Evolutionary conservation across 2,113 vertebrate species (phyloP).

Genomic region (Gymnorhina tibicen): DNA sequence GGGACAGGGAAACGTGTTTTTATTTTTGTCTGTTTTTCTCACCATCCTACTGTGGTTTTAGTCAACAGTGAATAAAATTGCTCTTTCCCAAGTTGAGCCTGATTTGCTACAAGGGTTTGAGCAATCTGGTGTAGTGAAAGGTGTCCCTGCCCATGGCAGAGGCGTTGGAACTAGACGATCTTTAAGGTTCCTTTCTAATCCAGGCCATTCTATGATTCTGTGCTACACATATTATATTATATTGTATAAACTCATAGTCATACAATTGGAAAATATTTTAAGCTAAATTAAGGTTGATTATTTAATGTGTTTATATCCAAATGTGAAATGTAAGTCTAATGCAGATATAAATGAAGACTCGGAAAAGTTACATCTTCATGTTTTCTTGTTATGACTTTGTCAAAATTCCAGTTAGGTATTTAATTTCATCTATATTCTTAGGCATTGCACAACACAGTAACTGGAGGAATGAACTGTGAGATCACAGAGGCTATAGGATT

Average conservation of each 20-base stretch:
- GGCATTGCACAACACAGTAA: neutral
- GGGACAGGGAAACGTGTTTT: neutral
- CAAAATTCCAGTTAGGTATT: neutral
- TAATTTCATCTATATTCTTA: neutral
- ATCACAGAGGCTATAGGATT: neutral
- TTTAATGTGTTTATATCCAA: neutral
- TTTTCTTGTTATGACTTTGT: neutral
- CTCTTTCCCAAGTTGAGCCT: neutral
- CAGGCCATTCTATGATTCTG: neutral
- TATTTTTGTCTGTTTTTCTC: neutral
- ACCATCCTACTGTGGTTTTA: neutral
- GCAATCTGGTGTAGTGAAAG: neutral
- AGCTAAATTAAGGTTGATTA: neutral
- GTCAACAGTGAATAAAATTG: neutral
- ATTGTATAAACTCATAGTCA: neutral
- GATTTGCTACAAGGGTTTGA: neutral
- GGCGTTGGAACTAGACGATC: neutral
- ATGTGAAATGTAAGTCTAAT: neutral
- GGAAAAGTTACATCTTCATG: accelerated
- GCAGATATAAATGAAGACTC: neutral
- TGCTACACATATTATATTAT: neutral
- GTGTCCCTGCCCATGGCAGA: accelerated
- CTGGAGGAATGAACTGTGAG: neutral
- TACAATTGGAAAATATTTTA: neutral
- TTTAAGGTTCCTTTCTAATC: neutral